Conservation (phyloP, 2,113 vertebrate species). For the Hucho hucho region DNA sequence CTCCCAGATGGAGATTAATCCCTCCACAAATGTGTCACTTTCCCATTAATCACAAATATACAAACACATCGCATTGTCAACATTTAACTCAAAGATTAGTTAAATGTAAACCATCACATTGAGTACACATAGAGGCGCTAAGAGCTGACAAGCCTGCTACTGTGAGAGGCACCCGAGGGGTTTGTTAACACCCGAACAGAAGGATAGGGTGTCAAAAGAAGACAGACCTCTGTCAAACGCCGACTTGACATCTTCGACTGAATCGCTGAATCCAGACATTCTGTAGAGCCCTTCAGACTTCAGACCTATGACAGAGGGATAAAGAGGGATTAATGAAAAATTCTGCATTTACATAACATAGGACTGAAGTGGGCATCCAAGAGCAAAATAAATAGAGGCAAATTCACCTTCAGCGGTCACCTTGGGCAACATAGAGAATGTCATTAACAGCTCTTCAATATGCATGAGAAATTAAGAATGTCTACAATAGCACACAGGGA, state of each 20-base stretch:
- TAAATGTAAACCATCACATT: neutral
- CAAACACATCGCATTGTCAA: conserved; percentile 28
- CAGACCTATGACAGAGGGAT: conserved; percentile 75
- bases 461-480: conserved; percentile 56
- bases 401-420: conserved; percentile 23
- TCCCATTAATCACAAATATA: conserved; percentile 46
- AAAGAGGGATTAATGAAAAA: conserved; percentile 25
- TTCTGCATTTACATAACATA: conserved; percentile 31
- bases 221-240: conserved; percentile 93
- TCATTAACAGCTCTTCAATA: conserved; percentile 50
- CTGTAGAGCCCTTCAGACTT: conserved; percentile 97
- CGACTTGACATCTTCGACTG: conserved; percentile 98
- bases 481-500: conserved; percentile 42
- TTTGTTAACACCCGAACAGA: neutral
- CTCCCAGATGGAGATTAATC: conserved; percentile 52
- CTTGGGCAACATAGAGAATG: conserved; percentile 43
- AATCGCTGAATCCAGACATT: conserved; percentile 97
- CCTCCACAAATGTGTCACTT: conserved; percentile 50
- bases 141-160: conserved; percentile 8
- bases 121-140: conserved; percentile 26
- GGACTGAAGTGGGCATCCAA: conserved; percentile 9
- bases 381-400: conserved; percentile 24
- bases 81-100: neutral
- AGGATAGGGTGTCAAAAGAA: neutral
- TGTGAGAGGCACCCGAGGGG: neutral